phyloP scores from a whole-genome alignment of 2,113 vertebrate species.

The Empidonax alnorum region DNA sequence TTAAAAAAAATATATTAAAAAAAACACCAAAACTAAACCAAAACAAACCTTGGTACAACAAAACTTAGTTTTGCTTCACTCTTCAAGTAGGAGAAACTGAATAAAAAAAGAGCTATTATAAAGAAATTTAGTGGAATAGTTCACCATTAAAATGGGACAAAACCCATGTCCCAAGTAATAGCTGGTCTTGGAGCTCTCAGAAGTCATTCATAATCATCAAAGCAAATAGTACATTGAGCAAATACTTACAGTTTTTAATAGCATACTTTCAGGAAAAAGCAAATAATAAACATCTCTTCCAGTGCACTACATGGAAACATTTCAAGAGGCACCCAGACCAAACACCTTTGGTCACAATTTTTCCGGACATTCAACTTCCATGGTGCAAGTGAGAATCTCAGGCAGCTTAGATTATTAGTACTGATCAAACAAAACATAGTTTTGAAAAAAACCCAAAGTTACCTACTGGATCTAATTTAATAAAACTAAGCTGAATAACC shows the following conservation, averaged over 20 bases:
- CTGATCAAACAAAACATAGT: background rate
- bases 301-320: background rate
- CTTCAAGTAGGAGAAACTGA: background rate
- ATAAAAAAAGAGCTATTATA: background rate
- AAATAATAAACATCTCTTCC: background rate
- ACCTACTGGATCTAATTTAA: background rate
- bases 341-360: background rate
- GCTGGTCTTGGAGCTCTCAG: background rate
- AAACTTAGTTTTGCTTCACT: background rate
- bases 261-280: background rate
- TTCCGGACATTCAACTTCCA: background rate
- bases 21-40: background rate
- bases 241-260: background rate
- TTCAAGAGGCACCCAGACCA: background rate
- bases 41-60: background rate
- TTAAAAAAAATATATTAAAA: background rate
- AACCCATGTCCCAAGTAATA: background rate
- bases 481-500: background rate
- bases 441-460: background rate
- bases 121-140: background rate
- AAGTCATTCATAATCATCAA: background rate
- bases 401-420: background rate
- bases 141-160: background rate
- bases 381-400: background rate
- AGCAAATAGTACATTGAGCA: background rate